These are phyloP conservation scores for Drosophila suboccidentalis DNA, from an alignment of 2,888 invertebrate genomes.

Conservation along the genomic window DNA sequence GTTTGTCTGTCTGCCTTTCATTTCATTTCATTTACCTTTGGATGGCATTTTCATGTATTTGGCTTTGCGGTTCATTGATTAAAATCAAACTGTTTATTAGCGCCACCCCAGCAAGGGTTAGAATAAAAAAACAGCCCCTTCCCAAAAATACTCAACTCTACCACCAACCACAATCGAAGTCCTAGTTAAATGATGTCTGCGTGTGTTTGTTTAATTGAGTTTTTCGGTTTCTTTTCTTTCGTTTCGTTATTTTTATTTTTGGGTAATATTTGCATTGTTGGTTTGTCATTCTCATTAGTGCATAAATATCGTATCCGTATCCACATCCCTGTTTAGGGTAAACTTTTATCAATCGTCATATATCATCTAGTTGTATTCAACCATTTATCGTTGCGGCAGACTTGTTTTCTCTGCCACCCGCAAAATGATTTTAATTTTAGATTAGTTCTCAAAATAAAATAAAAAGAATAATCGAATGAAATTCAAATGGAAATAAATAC, in stretches of 20 bases:
- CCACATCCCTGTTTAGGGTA: conserved; percentile 22
- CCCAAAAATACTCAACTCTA: not conserved
- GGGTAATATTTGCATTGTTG: conserved; percentile 61
- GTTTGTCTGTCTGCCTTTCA: conserved; percentile 36
- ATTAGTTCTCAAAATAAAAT: conserved; percentile 65
- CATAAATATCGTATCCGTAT: conserved; percentile 42
- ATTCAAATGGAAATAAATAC: conserved; percentile 43
- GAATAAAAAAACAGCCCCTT: conserved; percentile 24
- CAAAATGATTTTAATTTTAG: conserved; percentile 84
- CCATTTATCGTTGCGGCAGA: conserved; percentile 52
- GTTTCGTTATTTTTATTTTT: conserved; percentile 26
- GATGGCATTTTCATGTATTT: conserved; percentile 70
- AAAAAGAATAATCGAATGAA: conserved; percentile 21
- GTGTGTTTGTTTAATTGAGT: conserved; percentile 79
- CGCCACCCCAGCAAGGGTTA: conserved; percentile 48
- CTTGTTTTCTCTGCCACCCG: conserved; percentile 48
- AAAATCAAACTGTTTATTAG: conserved; percentile 79
- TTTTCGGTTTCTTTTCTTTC: conserved; percentile 48
- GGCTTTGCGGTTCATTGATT: conserved; percentile 81
- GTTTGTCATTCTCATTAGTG: conserved; percentile 81
- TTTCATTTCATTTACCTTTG: conserved; percentile 36
- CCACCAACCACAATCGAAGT: conserved; percentile 19
- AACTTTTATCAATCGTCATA: conserved; percentile 68
- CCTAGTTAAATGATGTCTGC: conserved; percentile 37
- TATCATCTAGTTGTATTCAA: conserved; percentile 51